Evolutionary conservation across 1,140 invertebrate species (phyloP), one percentile per base, ranked within the genome.

Genomic region (Drosophila ogumai): DNA sequence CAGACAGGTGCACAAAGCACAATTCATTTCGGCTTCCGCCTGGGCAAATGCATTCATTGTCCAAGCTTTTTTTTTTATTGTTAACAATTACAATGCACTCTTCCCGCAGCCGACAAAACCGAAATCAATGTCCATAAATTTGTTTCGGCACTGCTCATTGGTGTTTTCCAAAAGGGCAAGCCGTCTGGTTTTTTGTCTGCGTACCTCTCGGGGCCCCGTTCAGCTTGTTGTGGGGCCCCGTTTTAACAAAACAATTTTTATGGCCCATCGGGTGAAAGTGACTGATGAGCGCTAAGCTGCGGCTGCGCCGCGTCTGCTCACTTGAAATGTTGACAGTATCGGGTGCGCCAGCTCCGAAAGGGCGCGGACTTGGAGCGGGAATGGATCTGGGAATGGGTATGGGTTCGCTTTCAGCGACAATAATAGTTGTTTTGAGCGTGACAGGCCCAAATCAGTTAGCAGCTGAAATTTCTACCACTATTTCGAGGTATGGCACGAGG

Each of bases 261-360:
- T 80, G 84, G 72, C 84, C 80, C 69, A 66, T 82, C 71, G 25
- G 81, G 85, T 90, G 85, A 90, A 90, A 90, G 85, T 90, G 86
- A 90, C 66, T 84, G 85, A 85, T 90, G 85, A 55, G 40, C 57
- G 41, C 57, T 32, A 25, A 74, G 43, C 43, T 68, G 58, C 46
- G 36, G 59, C 60, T 58, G 38, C 25, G 25, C 60, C 57, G 77
- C 73, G 41, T 56, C 43, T 71, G 43, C 50, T 80, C 65, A 73
- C 68, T 63, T 73, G 38, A 68, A 78, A 67, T 75, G 85, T 74
- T 84, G 84, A 88, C 84, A 87, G 68, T 44, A 54, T 75, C 80
- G 86, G 85, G 85, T 85, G 85, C 81, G 84, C 74, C 86, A 22
- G 67, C 69, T 52, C 47, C 31, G 78, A 61, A 79, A 81, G 85